These are phyloP conservation scores for Seriola rivoliana DNA, from an alignment of 2,113 vertebrate species.

Conservation along the genomic window DNA sequence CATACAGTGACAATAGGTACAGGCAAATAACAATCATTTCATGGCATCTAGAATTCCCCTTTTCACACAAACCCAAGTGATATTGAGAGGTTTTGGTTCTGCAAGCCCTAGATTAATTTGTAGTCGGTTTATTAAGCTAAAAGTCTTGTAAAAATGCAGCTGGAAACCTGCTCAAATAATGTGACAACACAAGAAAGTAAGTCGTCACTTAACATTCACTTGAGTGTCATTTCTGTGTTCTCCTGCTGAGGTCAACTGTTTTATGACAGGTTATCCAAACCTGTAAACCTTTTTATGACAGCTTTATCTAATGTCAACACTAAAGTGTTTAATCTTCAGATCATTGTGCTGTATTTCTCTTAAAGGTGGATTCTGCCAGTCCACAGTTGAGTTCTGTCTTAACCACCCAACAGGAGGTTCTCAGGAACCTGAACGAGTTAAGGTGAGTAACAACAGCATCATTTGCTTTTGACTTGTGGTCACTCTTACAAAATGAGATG, in stretches of 20 bases:
- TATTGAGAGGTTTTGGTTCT: not conserved
- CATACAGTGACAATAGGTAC: not conserved
- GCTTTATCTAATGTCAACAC: not conserved
- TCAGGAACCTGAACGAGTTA: slow-evolving; percentile 91
- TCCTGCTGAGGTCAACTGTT: not conserved
- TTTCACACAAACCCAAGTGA: not conserved
- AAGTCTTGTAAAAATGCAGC: not conserved
- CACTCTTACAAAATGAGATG: slow-evolving; percentile 25
- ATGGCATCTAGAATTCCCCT: not conserved
- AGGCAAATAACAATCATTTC: not conserved
- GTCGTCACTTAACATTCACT: not conserved
- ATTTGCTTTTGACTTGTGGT: slow-evolving; percentile 24
- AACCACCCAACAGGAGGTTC: slow-evolving; percentile 90
- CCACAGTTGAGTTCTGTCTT: slow-evolving; percentile 88
- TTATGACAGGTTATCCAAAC: slow-evolving; percentile 5
- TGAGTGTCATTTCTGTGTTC: not conserved
- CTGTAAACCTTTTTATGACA: not conserved
- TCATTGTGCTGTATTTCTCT: slow-evolving; percentile 6
- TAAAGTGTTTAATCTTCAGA: not conserved
- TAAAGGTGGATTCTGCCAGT: slow-evolving; percentile 80
- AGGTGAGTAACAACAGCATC: slow-evolving; percentile 83
- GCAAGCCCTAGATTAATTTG: not conserved
- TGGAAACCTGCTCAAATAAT: not conserved
- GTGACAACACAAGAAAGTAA: not conserved
- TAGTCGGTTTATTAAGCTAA: not conserved